Evolutionary conservation across 2,113 vertebrate genomes (phyloP).

Genomic region (Mirza zaza): DNA sequence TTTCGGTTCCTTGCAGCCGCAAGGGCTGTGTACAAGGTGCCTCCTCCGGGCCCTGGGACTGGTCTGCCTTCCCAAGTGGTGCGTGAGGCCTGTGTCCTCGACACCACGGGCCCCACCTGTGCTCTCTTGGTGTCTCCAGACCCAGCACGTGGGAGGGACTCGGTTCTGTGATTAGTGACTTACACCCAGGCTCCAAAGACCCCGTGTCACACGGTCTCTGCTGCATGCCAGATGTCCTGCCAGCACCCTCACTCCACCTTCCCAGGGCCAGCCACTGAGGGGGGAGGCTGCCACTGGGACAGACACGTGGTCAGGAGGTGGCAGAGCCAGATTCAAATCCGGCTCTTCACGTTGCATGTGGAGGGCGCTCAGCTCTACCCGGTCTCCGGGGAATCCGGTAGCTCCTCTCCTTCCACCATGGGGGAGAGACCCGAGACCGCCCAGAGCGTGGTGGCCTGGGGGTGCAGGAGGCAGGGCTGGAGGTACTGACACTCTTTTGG

Average conservation of each 20-base stretch:
- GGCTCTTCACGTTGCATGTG: background rate
- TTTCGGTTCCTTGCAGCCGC: background rate
- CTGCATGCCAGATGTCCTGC: accelerated
- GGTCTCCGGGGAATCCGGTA: background rate
- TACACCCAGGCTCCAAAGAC: too few species aligned
- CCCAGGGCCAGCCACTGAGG: background rate
- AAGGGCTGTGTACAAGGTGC: background rate
- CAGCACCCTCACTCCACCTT: accelerated
- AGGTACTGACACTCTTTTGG: background rate
- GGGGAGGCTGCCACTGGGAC: background rate
- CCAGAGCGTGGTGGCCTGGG: accelerated
- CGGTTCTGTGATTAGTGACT: accelerated
- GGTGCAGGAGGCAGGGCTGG: background rate
- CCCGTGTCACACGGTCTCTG: accelerated
- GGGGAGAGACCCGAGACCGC: background rate
- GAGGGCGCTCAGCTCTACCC: background rate
- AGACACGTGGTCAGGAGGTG: accelerated
- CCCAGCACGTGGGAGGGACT: background rate
- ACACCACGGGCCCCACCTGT: background rate
- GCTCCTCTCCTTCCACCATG: background rate
- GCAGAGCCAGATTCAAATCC: background rate
- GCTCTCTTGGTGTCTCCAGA: background rate
- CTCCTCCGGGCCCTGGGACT: accelerated
- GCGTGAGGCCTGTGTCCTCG: background rate
- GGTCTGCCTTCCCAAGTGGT: background rate